Evolutionary conservation across 2,797 vertebrate genomes (phyloP).

Genomic region (Pelodytes ibericus): DNA sequence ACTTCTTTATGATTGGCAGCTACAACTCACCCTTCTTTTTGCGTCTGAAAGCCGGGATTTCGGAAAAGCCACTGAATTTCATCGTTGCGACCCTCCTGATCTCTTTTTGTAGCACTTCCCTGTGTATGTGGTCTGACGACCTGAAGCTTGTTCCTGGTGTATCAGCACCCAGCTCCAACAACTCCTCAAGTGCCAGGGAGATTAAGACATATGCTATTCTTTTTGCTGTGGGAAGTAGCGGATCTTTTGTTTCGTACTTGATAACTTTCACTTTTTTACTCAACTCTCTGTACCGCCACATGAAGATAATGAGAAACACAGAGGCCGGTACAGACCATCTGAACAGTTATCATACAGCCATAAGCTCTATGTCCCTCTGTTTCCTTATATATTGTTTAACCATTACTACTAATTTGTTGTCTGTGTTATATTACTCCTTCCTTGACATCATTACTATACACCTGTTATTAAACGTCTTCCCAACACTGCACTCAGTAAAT

Average conservation of each 20-base stretch:
- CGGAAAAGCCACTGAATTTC: background rate
- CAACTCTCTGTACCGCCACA: background rate
- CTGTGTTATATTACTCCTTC: background rate
- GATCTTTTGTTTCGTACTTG: background rate
- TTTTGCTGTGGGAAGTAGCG: background rate
- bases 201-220: background rate
- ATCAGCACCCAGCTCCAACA: background rate
- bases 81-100: background rate
- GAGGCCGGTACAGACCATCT: background rate
- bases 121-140: background rate
- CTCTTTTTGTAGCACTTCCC: background rate
- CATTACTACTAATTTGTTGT: background rate
- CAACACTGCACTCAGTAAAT: background rate
- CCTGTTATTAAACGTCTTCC: background rate
- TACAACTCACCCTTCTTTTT: background rate
- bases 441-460: background rate
- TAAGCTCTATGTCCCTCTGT: background rate
- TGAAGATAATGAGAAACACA: background rate
- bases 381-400: background rate
- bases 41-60: background rate
- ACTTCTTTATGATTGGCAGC: conserved; percentile 4
- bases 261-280: background rate
- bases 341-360: background rate
- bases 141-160: background rate
- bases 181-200: background rate